Conservation (phyloP, 2,888 invertebrate species). For the Boloria selene region DNA sequence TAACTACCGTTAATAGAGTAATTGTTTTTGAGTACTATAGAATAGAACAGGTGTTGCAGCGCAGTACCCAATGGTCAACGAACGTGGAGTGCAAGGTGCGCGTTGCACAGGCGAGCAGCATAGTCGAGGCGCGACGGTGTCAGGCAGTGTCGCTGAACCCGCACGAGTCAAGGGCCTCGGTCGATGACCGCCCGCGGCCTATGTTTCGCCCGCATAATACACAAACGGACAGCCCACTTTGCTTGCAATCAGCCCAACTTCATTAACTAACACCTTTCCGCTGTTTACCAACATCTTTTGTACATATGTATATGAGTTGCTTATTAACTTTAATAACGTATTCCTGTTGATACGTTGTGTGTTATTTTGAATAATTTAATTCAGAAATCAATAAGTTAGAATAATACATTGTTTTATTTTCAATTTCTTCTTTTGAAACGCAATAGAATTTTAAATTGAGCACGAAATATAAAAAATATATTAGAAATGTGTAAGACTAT, state of each 20-base stretch:
- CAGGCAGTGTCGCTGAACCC: constrained; percentile 75
- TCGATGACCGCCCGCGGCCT: constrained; percentile 75
- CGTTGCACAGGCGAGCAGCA: constrained; percentile 43
- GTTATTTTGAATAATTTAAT: neutral
- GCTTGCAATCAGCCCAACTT: constrained; percentile 38
- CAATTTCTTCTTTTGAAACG: too few species aligned
- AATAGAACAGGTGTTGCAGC: neutral
- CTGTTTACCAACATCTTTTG: constrained; percentile 35
- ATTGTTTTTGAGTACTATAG: neutral
- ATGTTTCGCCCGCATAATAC: constrained; percentile 64
- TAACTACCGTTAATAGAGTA: too few species aligned
- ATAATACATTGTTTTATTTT: too few species aligned
- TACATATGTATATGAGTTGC: constrained; percentile 5
- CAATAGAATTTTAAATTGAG: too few species aligned
- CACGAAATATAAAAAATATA: neutral
- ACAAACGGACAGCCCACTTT: constrained; percentile 58
- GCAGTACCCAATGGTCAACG: constrained; percentile 19
- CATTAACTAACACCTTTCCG: constrained; percentile 39
- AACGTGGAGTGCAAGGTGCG: constrained; percentile 44
- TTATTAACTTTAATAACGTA: constrained; percentile 11
- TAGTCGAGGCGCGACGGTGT: constrained; percentile 50
- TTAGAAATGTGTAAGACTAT: neutral
- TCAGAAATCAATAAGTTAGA: neutral
- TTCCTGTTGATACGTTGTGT: neutral
- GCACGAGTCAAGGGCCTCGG: constrained; percentile 79